Conservation (phyloP, 2,888 invertebrate species). For the Noctua janthina region DNA sequence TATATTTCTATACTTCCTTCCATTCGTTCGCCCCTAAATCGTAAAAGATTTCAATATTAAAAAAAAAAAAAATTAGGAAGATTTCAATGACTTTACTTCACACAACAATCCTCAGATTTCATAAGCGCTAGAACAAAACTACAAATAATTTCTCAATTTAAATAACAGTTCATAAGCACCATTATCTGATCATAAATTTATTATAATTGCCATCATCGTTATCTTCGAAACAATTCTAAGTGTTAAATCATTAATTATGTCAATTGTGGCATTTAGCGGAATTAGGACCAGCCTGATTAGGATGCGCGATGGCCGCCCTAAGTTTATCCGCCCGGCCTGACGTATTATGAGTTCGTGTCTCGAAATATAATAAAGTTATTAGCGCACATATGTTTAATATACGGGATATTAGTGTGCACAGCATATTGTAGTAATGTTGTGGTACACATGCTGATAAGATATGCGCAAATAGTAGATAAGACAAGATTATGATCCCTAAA, state of each 20-base stretch:
- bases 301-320: constrained; percentile 66
- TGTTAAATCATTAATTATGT: constrained; percentile 60
- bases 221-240: constrained; percentile 36
- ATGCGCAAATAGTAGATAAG: background rate
- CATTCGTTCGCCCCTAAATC: background rate
- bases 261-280: constrained; percentile 63
- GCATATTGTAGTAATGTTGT: constrained; percentile 1
- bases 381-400: constrained; percentile 41
- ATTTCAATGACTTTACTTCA: background rate
- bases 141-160: no score
- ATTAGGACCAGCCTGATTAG: constrained; percentile 67
- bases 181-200: constrained; percentile 21
- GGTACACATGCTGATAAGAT: constrained; percentile 20
- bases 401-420: constrained; percentile 19
- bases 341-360: constrained; percentile 79
- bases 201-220: constrained; percentile 25
- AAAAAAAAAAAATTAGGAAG: background rate
- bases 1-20: background rate
- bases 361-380: constrained; percentile 72
- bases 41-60: background rate
- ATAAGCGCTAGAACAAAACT: no score
- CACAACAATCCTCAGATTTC: background rate
- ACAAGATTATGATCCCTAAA: background rate
- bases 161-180: background rate
- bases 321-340: constrained; percentile 76